A percentile compares a stretch with the other conserved stretches of the same genome.
Evolutionary conservation across 2,113 vertebrate genomes (phyloP).

Genomic region (Notechis scutatus): DNA sequence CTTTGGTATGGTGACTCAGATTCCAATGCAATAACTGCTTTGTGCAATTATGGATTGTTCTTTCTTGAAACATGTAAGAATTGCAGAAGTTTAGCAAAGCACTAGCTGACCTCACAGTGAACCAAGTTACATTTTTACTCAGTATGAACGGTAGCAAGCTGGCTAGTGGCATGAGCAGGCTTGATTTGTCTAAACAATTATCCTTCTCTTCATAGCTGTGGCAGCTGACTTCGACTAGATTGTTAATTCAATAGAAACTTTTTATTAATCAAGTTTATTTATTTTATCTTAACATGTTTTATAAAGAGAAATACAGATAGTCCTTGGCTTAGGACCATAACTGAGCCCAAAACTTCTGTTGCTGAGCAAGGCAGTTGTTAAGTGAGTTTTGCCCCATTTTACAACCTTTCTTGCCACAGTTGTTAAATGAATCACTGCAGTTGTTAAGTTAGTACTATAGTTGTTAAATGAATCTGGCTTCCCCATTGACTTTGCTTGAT

Average conservation of each 20-base stretch:
- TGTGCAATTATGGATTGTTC: neutral
- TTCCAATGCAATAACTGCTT: neutral
- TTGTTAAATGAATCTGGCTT: neutral
- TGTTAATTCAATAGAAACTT: neutral
- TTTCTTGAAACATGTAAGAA: neutral
- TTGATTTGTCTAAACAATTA: neutral
- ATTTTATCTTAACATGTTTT: neutral
- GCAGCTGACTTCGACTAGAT: neutral
- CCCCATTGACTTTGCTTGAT: neutral
- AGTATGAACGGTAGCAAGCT: neutral
- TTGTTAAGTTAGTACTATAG: neutral
- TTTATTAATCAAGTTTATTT: neutral
- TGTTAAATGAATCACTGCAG: neutral
- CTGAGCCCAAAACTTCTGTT: neutral
- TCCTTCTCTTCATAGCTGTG: neutral
- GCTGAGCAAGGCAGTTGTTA: neutral
- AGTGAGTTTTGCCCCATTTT: neutral
- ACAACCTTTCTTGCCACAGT: neutral
- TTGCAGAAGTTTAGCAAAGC: neutral
- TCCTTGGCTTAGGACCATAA: neutral
- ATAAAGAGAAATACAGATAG: neutral
- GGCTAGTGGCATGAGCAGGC: neutral
- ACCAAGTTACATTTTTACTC: neutral
- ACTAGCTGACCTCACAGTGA: neutral
- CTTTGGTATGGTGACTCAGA: neutral